Conservation (phyloP, 1,140 invertebrate genomes). For the Phortica variegata region DNA sequence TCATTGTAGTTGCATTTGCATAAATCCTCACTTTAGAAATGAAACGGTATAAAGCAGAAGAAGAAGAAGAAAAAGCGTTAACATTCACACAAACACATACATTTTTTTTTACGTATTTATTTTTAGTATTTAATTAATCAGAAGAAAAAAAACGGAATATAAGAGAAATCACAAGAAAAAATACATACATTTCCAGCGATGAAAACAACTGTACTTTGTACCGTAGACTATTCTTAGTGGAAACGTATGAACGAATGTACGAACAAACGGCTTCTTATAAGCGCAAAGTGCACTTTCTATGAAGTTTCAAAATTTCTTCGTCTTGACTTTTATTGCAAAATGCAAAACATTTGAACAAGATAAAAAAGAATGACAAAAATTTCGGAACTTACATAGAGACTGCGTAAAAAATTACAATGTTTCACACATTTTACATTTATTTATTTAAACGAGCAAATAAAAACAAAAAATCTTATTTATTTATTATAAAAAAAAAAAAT, state of each 20-base stretch:
- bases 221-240: too few relatives aligned
- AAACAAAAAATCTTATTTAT: constrained; percentile 4
- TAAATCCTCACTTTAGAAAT: too few relatives aligned
- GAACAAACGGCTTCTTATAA: too few relatives aligned
- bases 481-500: constrained; percentile 11
- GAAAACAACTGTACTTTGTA: too few relatives aligned
- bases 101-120: constrained; percentile 49
- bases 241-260: too few relatives aligned
- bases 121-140: constrained; percentile 36
- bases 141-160: constrained; percentile 12
- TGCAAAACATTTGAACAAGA: constrained; percentile 1
- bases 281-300: constrained; percentile 55
- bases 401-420: constrained; percentile 35
- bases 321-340: constrained; percentile 6
- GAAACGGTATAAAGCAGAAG: too few relatives aligned
- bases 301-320: constrained; percentile 45
- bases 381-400: constrained; percentile 56
- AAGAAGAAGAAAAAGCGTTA: too few relatives aligned
- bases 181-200: too few relatives aligned
- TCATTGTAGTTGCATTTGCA: too few relatives aligned
- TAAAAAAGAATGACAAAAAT: constrained; percentile 13
- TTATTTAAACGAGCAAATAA: constrained; percentile 29
- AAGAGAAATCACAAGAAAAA: constrained; percentile 7
- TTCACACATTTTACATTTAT: constrained; percentile 33
- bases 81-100: constrained; percentile 40